phyloP scores from a whole-genome alignment of 2,113 vertebrate species.

The Stictonetta naevosa region DNA sequence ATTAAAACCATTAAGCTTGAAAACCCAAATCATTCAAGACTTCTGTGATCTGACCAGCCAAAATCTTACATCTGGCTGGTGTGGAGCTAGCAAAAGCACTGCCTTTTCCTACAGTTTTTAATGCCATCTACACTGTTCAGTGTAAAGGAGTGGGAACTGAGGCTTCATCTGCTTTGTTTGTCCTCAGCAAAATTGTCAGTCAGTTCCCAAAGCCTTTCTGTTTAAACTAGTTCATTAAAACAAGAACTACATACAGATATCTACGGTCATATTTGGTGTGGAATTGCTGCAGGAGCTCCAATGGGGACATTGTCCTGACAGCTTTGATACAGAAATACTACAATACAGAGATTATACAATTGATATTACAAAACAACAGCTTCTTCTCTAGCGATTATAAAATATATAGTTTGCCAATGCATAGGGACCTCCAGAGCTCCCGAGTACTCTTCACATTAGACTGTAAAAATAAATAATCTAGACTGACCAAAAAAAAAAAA shows the following conservation, averaged over 20 bases:
- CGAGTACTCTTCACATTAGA: background rate
- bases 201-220: background rate
- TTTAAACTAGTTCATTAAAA: conserved; percentile 13
- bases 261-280: background rate
- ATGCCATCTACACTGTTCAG: background rate
- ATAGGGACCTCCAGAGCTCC: background rate
- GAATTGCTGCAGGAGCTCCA: background rate
- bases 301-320: background rate
- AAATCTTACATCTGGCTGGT: background rate
- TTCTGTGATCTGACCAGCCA: background rate
- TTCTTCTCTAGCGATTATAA: conserved; percentile 22
- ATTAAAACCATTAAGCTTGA: conserved; percentile 1
- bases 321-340: background rate
- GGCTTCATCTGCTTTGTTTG: background rate
- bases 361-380: background rate
- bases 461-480: conserved; percentile 2
- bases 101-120: background rate
- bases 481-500: background rate
- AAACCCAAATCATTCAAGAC: background rate
- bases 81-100: background rate
- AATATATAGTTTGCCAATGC: background rate
- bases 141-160: background rate
- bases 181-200: background rate
- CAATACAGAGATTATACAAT: conserved; percentile 8
- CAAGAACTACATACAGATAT: fast-evolving